Evolutionary conservation across 2,113 vertebrate species (phyloP), one percentile per base, ranked within the genome.

Genomic region (Etheostoma cragini): DNA sequence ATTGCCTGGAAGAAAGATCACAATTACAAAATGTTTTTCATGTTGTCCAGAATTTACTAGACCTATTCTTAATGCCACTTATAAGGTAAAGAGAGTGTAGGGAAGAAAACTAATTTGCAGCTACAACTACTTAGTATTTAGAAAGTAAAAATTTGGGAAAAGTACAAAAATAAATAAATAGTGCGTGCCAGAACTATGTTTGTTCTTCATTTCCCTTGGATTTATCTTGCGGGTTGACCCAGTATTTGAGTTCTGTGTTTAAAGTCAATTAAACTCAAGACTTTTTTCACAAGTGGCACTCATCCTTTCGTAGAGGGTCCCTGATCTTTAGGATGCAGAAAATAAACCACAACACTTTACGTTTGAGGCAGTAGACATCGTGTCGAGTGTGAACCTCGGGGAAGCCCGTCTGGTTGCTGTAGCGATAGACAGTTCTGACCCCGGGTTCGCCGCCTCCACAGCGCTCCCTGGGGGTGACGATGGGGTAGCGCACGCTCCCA

Each of bases 361-460:
- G 95, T 96, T 89, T 94, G 74, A 98, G 99, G 88, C 98, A 99
- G 88, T 97, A 99, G 6, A 96, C 97, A 0, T 97, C 97, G 46
- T 98, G 96, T 57, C 71, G 95, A 77, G 93, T 95, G 68, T 92
- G 84, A 7, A 93, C 90, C 33, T 96, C 95, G 0, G 97, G 98
- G 87, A 98, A 99, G 33, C 97, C 97, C 0, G 97, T 99, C 95
- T 98, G 98, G 92, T 99, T 98, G 57, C 94, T 96, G 91, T 96
- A 97, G 15, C 93, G 94, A 89, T 98, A 99, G 63, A 99, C 89
- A 1, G 97, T 99, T 87, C 97, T 95, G 90, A 98, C 97, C 0
- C 97, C 97, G 0, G 98, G 96, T 71, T 96, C 92, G 0, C 95
- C 94, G 0, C 97, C 97, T 0, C 97, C 97, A 46, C 98, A 99